Evolutionary conservation across 35 echinoderm and acorn worm species (phyloP).

Genomic region (Apostichopus japonicus): DNA sequence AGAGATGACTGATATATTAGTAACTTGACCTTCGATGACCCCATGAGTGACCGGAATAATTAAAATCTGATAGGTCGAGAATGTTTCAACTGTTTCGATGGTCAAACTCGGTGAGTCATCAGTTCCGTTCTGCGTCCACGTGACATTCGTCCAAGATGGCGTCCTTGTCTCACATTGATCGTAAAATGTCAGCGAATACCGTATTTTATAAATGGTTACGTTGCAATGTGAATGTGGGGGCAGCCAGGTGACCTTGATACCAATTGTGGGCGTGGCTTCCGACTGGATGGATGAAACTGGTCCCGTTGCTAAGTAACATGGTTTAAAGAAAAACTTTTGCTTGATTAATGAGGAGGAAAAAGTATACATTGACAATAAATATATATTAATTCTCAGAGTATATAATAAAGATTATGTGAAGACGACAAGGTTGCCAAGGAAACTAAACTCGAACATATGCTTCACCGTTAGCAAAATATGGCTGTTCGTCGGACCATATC

Average conservation of each 20-base stretch:
- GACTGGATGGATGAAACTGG: constrained; percentile 15
- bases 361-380: no score
- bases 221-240: constrained; percentile 8
- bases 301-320: constrained; percentile 5
- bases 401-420: no score
- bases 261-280: background rate
- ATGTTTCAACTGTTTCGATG: background rate
- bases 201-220: constrained; percentile 23
- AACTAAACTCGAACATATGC: no score
- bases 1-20: constrained; percentile 5
- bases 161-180: constrained; percentile 11
- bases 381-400: no score
- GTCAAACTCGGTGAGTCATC: background rate
- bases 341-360: no score
- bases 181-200: background rate
- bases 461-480: no score
- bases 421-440: no score
- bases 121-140: background rate
- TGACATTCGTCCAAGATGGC: constrained; percentile 17
- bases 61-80: constrained; percentile 23
- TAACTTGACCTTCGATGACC: background rate
- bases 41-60: background rate
- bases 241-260: background rate
- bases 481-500: no score
- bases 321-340: background rate